These are phyloP conservation scores for Tyria jacobaeae DNA, from an alignment of 2,888 invertebrate genomes.

Conservation along the genomic window DNA sequence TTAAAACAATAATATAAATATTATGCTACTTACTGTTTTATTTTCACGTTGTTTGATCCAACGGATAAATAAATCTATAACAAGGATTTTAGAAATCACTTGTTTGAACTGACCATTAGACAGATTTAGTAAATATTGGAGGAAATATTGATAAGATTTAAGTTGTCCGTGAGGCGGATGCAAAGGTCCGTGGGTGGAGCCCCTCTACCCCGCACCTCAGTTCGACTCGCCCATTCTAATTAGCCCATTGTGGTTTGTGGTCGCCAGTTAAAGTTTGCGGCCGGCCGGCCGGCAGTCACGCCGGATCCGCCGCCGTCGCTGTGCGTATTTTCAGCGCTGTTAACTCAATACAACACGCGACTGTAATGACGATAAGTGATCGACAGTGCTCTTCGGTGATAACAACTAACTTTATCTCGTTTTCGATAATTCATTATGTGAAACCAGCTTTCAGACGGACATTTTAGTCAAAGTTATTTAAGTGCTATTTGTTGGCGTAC, in stretches of 20 bases:
- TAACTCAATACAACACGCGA: conserved; percentile 64
- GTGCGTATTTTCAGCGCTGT: conserved; percentile 61
- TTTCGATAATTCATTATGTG: conserved; percentile 67
- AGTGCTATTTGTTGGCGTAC: conserved; percentile 69
- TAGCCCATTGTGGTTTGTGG: conserved; percentile 86
- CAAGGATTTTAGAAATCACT: not conserved
- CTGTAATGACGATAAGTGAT: conserved; percentile 82
- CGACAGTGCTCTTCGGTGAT: conserved; percentile 73
- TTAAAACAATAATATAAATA: not conserved
- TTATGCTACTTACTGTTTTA: not conserved
- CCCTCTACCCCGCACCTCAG: conserved; percentile 68
- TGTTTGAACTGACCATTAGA: conserved; percentile 6
- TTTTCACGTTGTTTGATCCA: not conserved
- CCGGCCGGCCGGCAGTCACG: conserved; percentile 80
- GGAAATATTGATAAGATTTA: conserved; percentile 66
- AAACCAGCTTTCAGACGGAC: conserved; percentile 58
- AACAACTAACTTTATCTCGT: conserved; percentile 65
- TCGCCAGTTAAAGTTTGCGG: conserved; percentile 79
- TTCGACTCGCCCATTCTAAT: conserved; percentile 83
- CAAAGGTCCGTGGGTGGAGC: conserved; percentile 83
- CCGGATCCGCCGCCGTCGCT: conserved; percentile 67
- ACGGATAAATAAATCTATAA: not conserved
- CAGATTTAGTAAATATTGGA: conserved; percentile 47
- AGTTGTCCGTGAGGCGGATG: conserved; percentile 80
- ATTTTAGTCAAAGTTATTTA: conserved; percentile 59